Conservation (phyloP, 2,797 vertebrate genomes). For the Phyllotis vaccarum region DNA sequence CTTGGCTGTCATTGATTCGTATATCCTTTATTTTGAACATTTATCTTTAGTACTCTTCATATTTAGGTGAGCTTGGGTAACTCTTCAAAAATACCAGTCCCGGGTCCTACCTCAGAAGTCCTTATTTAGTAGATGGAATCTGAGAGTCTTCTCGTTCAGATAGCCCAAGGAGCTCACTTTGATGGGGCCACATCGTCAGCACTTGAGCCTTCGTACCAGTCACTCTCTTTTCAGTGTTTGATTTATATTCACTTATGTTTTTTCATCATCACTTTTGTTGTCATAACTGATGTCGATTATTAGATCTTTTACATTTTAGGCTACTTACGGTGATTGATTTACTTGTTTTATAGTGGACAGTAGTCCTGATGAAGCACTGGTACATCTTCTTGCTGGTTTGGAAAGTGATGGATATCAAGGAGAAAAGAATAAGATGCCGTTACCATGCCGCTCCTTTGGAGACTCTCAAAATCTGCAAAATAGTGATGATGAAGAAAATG, state of each 20-base stretch:
- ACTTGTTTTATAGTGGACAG: constrained; percentile 88
- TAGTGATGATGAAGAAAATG: constrained; percentile 98
- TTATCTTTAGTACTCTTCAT: constrained; percentile 27
- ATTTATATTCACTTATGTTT: too few relatives aligned
- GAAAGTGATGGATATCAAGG: constrained; percentile 93
- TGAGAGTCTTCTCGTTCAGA: constrained; percentile 19
- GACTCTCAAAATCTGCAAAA: constrained; percentile 91
- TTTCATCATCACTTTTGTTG: constrained; percentile 18
- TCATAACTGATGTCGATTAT: constrained; percentile 39
- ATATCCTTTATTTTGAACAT: constrained; percentile 49
- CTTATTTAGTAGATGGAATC: background rate
- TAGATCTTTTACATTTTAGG: constrained; percentile 61
- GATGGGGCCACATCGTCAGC: background rate
- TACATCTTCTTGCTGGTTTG: constrained; percentile 94
- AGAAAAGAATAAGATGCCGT: constrained; percentile 86
- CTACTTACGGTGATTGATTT: constrained; percentile 68
- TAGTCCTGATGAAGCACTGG: constrained; percentile 93
- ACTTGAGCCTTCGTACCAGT: background rate
- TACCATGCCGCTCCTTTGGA: constrained; percentile 88
- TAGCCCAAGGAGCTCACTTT: background rate
- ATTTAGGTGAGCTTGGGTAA: constrained; percentile 11
- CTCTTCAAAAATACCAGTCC: constrained; percentile 18
- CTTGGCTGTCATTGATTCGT: constrained; percentile 48
- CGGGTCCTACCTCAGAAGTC: background rate
- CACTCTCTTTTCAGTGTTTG: constrained; percentile 44